phyloP scores from a whole-genome alignment of 30 jellyfish, hydroid and myxozoan genomes.

The Aurelia aurita complex sp. Pacific region DNA sequence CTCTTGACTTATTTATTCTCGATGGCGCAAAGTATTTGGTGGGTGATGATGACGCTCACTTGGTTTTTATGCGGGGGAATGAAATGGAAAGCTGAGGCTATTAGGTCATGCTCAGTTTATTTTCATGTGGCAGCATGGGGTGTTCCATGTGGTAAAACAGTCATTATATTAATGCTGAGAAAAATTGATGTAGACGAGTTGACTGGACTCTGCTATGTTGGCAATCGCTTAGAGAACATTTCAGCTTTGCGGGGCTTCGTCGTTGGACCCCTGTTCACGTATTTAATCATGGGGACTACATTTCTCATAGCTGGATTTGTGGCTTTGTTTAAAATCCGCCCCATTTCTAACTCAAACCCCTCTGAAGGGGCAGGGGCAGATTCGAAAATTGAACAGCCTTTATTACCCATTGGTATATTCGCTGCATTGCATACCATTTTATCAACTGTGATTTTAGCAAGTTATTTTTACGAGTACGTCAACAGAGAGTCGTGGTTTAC shows the following conservation, averaged over 20 bases:
- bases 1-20: constrained; percentile 86
- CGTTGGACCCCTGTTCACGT: constrained; percentile 95
- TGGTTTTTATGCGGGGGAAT: constrained; percentile 96
- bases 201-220: constrained; percentile 97
- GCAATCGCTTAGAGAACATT: constrained; percentile 93
- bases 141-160: constrained; percentile 91
- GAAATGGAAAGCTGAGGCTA: constrained; percentile 88
- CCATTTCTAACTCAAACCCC: constrained; percentile 48
- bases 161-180: constrained; percentile 79
- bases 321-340: constrained; percentile 77
- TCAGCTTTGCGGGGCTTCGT: constrained; percentile 90
- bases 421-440: constrained; percentile 88
- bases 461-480: constrained; percentile 95
- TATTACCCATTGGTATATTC: constrained; percentile 73
- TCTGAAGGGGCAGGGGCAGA: constrained; percentile 41
- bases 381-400: constrained; percentile 63
- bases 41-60: constrained; percentile 91
- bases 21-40: constrained; percentile 97
- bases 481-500: constrained; percentile 88
- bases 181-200: constrained; percentile 96
- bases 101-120: constrained; percentile 64
- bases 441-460: constrained; percentile 85
- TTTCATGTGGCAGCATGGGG: constrained; percentile 99
- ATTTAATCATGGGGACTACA: constrained; percentile 87
- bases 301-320: constrained; percentile 89